Evolutionary conservation across 2,888 invertebrate genomes (phyloP).

Genomic region (Hoplodrina blanda): DNA sequence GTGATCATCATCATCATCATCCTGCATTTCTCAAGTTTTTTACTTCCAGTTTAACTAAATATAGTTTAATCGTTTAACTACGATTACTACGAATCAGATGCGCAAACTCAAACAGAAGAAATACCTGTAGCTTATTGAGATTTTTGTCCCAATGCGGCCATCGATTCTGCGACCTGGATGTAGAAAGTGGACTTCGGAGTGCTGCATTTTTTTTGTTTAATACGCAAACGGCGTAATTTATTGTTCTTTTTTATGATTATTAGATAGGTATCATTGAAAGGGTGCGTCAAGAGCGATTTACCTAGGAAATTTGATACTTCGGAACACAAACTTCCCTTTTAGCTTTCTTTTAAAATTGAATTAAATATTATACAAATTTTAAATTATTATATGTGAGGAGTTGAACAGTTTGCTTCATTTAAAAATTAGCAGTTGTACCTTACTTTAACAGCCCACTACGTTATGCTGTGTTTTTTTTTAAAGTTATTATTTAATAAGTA

Average conservation of each 20-base stretch:
- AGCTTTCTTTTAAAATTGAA: not conserved
- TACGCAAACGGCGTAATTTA: not conserved
- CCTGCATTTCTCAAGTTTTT: not conserved
- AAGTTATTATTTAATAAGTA: not conserved
- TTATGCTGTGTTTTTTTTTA: not conserved
- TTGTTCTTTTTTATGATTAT: not conserved
- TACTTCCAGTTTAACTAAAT: not conserved
- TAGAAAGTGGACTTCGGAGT: slow-evolving; percentile 23
- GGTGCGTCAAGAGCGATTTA: not conserved
- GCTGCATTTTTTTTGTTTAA: slow-evolving; percentile 31
- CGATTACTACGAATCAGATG: slow-evolving; percentile 21
- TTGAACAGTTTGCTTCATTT: not conserved
- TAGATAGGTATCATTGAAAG: not conserved
- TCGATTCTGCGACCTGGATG: slow-evolving; percentile 53
- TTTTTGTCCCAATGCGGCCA: slow-evolving; percentile 57
- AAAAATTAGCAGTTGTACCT: not conserved
- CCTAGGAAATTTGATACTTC: not conserved
- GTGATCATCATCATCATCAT: slow-evolving; percentile 2
- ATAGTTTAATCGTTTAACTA: not conserved
- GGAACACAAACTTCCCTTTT: not conserved
- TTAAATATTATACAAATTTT: not conserved
- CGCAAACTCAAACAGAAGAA: slow-evolving; percentile 34
- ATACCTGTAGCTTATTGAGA: slow-evolving; percentile 46
- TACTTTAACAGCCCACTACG: not conserved
- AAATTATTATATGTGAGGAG: not conserved